A percentile compares a stretch with the other conserved stretches of the same genome.
Evolutionary conservation across 2,113 vertebrate species (phyloP).

Genomic region (Syngnathus floridae): DNA sequence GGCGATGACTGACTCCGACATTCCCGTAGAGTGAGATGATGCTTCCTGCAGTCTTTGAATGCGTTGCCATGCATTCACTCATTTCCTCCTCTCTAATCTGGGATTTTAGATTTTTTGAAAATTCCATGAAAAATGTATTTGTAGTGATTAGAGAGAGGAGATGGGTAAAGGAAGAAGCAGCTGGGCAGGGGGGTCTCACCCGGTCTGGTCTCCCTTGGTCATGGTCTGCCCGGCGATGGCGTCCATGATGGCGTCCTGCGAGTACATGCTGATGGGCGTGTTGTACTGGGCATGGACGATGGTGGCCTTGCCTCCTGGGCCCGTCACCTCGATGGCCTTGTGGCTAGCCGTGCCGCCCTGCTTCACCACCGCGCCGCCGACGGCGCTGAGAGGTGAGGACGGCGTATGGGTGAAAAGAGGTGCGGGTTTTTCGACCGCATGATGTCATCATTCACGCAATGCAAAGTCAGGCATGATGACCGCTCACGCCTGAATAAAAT

Average conservation of each 20-base stretch:
- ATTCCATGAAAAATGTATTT: no score
- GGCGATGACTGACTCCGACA: no score
- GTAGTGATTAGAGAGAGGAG: no score
- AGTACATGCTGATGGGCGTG: slow-evolving; percentile 99
- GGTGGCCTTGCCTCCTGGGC: slow-evolving; percentile 91
- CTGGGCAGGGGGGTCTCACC: slow-evolving; percentile 73
- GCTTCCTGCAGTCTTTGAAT: no score
- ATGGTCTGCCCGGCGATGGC: slow-evolving; percentile 94
- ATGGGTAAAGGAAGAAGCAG: no score
- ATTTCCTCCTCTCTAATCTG: no score
- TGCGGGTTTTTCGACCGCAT: neutral
- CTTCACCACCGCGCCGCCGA: slow-evolving; percentile 77
- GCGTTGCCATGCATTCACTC: no score
- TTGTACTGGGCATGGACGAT: slow-evolving; percentile 99
- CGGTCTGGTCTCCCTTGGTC: slow-evolving; percentile 81
- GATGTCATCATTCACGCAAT: neutral
- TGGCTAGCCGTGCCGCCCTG: slow-evolving; percentile 84
- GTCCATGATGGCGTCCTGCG: slow-evolving; percentile 98
- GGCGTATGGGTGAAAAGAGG: neutral
- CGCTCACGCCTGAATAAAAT: neutral
- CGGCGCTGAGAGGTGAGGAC: slow-evolving; percentile 29
- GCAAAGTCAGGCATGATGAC: neutral
- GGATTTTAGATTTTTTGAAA: no score
- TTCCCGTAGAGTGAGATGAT: no score
- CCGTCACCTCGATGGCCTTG: slow-evolving; percentile 94